A percentile compares a stretch with the other conserved stretches of the same genome.
Evolutionary conservation across 2,888 invertebrate species (phyloP).

Genomic region (Diaprepes abbreviatus): DNA sequence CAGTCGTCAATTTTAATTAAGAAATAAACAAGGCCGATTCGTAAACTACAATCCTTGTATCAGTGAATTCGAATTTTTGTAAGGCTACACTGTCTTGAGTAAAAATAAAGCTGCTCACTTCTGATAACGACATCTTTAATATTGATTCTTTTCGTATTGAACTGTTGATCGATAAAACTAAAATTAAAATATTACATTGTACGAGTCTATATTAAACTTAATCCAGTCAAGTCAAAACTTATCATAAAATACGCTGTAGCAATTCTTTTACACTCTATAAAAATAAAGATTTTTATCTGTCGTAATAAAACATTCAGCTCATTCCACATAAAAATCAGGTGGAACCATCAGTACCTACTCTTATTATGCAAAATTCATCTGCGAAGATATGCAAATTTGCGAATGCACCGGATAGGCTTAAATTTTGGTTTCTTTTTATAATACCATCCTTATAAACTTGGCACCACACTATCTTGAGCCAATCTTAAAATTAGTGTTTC

Average conservation of each 20-base stretch:
- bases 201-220: no score
- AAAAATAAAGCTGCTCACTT: no score
- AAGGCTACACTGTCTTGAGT: no score
- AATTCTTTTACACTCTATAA: conserved; percentile 20
- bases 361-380: conserved; percentile 46
- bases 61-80: no score
- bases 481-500: conserved; percentile 36
- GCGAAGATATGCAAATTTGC: conserved; percentile 42
- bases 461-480: conserved; percentile 37
- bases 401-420: conserved; percentile 47
- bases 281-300: conserved; percentile 27
- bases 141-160: no score
- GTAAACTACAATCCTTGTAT: no score
- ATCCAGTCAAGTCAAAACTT: neutral
- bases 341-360: conserved; percentile 45
- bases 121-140: no score
- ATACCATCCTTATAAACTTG: conserved; percentile 42
- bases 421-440: conserved; percentile 41
- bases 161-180: no score
- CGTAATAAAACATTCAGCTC: conserved; percentile 19
- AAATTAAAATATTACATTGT: no score
- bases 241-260: conserved; percentile 8
- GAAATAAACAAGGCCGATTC: no score
- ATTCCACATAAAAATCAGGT: conserved; percentile 39
- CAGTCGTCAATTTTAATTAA: no score